Evolutionary conservation across 2,888 invertebrate genomes (phyloP).

Genomic region (Strigamia transsilvanica): DNA sequence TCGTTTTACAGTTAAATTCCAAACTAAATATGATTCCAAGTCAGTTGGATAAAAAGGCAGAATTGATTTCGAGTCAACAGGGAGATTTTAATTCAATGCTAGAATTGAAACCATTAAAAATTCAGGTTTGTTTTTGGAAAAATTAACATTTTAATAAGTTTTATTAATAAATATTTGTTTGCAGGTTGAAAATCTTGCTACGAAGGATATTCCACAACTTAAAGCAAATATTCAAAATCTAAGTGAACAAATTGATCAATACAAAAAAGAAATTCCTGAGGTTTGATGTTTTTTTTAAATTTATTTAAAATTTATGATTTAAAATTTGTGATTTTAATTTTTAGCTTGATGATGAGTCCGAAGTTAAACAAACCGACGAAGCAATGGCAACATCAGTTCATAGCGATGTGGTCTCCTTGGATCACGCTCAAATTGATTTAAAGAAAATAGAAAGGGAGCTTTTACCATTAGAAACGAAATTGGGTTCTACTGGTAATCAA

Average conservation of each 20-base stretch:
- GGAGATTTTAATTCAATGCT: background rate
- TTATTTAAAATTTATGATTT: background rate
- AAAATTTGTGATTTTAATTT: background rate
- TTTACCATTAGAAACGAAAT: background rate
- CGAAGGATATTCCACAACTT: background rate
- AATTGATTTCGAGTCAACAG: background rate
- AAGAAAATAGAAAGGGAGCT: constrained; percentile 17
- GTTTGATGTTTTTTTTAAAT: background rate
- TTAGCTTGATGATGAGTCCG: background rate
- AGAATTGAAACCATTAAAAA: constrained; percentile 22
- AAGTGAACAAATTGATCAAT: constrained; percentile 1
- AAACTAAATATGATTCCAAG: constrained; percentile 46
- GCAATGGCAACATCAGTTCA: constrained; percentile 16
- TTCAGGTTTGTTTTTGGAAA: background rate
- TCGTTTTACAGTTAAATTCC: constrained; percentile 4
- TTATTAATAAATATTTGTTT: no score
- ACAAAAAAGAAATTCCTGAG: background rate
- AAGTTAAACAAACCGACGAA: constrained; percentile 6
- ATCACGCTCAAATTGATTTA: background rate
- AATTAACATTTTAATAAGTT: background rate
- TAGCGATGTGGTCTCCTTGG: constrained; percentile 6
- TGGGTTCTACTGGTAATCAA: background rate
- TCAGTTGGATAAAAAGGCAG: background rate
- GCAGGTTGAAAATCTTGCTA: background rate
- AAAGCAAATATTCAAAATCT: constrained; percentile 12